phyloP scores from a whole-genome alignment of 2,113 vertebrate genomes.

The Dinomys branickii region DNA sequence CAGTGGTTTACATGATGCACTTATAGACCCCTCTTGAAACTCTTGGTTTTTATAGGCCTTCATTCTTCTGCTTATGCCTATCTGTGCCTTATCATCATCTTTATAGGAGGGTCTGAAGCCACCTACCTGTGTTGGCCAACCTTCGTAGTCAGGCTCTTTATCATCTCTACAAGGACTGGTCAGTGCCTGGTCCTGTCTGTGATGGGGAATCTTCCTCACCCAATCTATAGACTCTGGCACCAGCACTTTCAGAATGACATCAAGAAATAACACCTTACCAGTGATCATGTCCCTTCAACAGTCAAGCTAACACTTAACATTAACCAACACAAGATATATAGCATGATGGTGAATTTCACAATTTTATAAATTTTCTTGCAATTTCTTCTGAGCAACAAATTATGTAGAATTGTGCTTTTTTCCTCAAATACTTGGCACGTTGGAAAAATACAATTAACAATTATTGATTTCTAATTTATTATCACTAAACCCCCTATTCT shows the following conservation, averaged over 20 bases:
- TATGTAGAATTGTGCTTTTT: not conserved
- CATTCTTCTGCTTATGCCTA: not conserved
- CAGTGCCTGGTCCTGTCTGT: accelerated
- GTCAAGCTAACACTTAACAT: not conserved
- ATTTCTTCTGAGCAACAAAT: not conserved
- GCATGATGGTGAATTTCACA: not conserved
- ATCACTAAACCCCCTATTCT: not conserved
- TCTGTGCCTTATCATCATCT: not conserved
- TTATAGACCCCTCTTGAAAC: not conserved
- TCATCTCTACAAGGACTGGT: not conserved
- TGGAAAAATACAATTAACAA: not conserved
- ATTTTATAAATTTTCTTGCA: not conserved
- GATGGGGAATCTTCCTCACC: not conserved
- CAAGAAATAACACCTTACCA: not conserved
- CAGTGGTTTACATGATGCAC: not conserved
- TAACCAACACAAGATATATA: not conserved
- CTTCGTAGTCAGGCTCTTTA: not conserved
- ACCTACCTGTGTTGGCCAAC: not conserved
- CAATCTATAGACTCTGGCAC: not conserved
- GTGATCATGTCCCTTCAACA: not conserved
- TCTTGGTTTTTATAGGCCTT: not conserved
- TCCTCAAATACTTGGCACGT: not conserved
- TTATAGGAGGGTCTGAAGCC: not conserved
- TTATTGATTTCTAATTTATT: not conserved
- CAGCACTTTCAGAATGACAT: not conserved